Percentiles rank a stretch among this genome's conserved stretches.
Evolutionary conservation across 2,888 invertebrate genomes (phyloP).

Genomic region (Cinara cedri): DNA sequence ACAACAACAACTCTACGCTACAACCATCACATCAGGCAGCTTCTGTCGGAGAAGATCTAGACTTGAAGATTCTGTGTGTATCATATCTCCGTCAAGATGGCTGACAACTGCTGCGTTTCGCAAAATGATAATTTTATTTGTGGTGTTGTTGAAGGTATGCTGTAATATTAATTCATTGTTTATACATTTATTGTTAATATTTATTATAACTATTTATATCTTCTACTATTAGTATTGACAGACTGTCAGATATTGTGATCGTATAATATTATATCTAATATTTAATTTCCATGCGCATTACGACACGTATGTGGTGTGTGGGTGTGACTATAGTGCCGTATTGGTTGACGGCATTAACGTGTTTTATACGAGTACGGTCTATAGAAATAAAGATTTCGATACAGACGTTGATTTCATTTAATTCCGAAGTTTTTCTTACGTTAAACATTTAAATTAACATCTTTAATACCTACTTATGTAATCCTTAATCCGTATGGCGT

Average conservation of each 20-base stretch:
- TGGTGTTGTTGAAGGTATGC: conserved; percentile 87
- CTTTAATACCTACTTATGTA: too few species aligned
- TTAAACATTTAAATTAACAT: too few species aligned
- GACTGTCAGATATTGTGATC: too few species aligned
- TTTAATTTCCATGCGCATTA: not conserved
- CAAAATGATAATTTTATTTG: conserved; percentile 75
- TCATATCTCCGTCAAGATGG: conserved; percentile 36
- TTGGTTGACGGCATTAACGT: not conserved
- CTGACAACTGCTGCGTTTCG: conserved; percentile 56
- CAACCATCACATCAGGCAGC: not conserved
- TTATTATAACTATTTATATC: not conserved
- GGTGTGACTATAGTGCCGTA: not conserved
- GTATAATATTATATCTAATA: not conserved
- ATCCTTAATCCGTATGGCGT: too few species aligned
- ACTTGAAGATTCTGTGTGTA: not conserved
- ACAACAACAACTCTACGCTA: not conserved
- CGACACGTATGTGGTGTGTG: not conserved
- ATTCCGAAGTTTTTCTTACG: too few species aligned
- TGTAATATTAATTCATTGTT: not conserved
- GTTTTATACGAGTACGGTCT: not conserved
- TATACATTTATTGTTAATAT: not conserved
- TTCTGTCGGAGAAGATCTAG: not conserved
- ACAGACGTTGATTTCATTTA: too few species aligned
- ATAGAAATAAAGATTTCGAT: not conserved
- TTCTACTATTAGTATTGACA: too few species aligned